Percentiles rank a stretch among this genome's conserved stretches.
Conservation (phyloP, 2,113 vertebrate species). For the Pagrus major region DNA sequence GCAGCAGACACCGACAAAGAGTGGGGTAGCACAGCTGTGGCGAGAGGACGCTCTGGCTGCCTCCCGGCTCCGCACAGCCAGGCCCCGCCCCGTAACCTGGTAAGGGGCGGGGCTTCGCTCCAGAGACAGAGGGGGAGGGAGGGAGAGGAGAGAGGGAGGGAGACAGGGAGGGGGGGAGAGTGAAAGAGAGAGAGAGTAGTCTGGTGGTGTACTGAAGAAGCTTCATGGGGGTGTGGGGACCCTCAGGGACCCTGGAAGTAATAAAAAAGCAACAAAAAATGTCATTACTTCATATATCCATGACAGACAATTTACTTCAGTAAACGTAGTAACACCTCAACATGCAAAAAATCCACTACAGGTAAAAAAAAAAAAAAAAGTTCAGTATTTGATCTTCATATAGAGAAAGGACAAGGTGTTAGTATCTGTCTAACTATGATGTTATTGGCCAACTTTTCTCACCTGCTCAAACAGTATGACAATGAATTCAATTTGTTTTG, state of each 20-base stretch:
- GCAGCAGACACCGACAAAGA: constrained; percentile 52
- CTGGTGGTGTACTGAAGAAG: constrained; percentile 66
- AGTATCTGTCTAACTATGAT: too few species aligned
- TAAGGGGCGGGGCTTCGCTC: constrained; percentile 70
- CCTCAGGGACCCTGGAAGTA: constrained; percentile 21
- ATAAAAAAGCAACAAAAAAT: constrained; percentile 10
- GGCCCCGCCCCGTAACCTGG: constrained; percentile 68
- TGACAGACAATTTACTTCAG: not conserved
- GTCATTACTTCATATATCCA: not conserved
- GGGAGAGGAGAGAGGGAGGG: not conserved
- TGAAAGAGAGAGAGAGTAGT: constrained; percentile 41
- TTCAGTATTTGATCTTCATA: too few species aligned
- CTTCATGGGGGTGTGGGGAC: constrained; percentile 34
- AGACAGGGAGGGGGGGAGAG: not conserved
- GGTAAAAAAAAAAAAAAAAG: not conserved
- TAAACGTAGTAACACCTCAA: not conserved
- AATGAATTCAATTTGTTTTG: too few species aligned
- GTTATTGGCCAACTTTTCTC: too few species aligned
- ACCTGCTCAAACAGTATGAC: too few species aligned
- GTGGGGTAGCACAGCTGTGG: constrained; percentile 65
- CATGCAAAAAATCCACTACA: not conserved
- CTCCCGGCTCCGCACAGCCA: constrained; percentile 49
- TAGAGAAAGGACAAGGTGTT: too few species aligned
- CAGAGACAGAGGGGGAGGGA: constrained; percentile 3
- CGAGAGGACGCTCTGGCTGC: constrained; percentile 56